phyloP scores from a whole-genome alignment of 2,888 invertebrate species.

The Parascotia fuliginaria region DNA sequence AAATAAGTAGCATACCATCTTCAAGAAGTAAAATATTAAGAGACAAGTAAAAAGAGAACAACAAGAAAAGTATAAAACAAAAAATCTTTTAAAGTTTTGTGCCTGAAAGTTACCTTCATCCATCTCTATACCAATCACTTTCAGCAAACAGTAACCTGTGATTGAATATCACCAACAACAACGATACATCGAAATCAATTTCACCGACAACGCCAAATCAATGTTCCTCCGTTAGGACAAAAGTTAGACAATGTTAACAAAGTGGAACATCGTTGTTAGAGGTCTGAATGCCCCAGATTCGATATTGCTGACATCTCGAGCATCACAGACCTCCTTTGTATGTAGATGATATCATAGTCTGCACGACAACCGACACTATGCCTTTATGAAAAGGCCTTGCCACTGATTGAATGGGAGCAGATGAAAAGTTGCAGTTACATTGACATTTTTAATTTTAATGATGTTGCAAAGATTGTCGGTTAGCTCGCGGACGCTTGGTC shows the following conservation, averaged over 20 bases:
- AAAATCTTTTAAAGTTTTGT: no score
- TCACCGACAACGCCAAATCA: conserved; percentile 37
- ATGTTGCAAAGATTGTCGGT: not conserved
- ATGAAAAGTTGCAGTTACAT: not conserved
- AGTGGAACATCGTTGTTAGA: conserved; percentile 35
- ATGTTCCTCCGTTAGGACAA: conserved; percentile 40
- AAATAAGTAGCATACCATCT: no score
- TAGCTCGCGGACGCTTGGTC: not conserved
- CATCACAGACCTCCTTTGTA: conserved; percentile 10
- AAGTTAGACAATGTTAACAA: conserved; percentile 45
- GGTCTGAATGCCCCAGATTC: conserved; percentile 37
- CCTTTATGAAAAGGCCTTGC: conserved; percentile 18
- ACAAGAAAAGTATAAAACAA: no score
- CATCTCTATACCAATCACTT: no score
- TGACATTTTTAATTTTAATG: not conserved
- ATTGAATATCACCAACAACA: no score
- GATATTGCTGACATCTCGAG: conserved; percentile 26
- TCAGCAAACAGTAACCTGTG: no score
- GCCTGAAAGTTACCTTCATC: no score
- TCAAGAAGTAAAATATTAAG: no score
- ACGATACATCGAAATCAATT: conserved; percentile 19
- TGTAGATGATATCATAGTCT: conserved; percentile 24
- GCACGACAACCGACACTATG: conserved; percentile 15
- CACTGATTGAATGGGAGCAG: conserved; percentile 2
- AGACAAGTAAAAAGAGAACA: no score